phyloP scores from a whole-genome alignment of 1,140 invertebrate genomes.

The Pinna nobilis region DNA sequence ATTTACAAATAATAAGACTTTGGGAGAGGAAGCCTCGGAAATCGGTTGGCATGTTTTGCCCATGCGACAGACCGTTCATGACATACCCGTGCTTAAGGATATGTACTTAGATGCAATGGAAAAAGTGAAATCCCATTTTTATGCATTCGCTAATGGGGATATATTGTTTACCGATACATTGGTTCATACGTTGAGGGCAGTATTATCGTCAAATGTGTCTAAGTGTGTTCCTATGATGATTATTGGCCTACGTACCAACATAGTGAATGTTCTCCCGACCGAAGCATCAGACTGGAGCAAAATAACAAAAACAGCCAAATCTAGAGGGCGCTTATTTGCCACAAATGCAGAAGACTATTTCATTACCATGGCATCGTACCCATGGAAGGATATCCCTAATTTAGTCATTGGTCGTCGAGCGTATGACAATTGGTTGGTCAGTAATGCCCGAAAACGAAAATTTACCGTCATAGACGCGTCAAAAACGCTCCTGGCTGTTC shows the following conservation, averaged over 20 bases:
- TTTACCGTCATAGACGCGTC: conserved; percentile 46
- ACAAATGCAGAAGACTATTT: conserved; percentile 51
- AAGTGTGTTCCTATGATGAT: conserved; percentile 25
- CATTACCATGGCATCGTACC: conserved; percentile 45
- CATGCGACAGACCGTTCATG: conserved; percentile 6
- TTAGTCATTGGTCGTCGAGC: conserved; percentile 51
- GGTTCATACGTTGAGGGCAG: conserved; percentile 28
- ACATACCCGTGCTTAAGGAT: conserved; percentile 44
- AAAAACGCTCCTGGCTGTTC: conserved; percentile 46
- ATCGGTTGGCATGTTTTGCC: conserved; percentile 37
- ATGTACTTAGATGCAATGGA: conserved; percentile 45
- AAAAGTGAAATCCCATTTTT: conserved; percentile 35
- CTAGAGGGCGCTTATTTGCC: conserved; percentile 41
- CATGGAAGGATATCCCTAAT: conserved; percentile 50
- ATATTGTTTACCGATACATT: conserved; percentile 44
- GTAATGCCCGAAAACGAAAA: conserved; percentile 34
- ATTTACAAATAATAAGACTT: neutral
- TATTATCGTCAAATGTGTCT: conserved; percentile 1
- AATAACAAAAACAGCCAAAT: conserved; percentile 10
- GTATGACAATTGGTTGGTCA: conserved; percentile 59
- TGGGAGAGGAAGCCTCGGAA: neutral
- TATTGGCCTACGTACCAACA: conserved; percentile 44
- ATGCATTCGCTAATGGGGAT: conserved; percentile 48
- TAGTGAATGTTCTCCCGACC: conserved; percentile 25
- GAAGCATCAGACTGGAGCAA: conserved; percentile 26